Base-by-base conservation (phyloP, 2,113 vertebrate genomes). In the Barnardius zonarius region DNA sequence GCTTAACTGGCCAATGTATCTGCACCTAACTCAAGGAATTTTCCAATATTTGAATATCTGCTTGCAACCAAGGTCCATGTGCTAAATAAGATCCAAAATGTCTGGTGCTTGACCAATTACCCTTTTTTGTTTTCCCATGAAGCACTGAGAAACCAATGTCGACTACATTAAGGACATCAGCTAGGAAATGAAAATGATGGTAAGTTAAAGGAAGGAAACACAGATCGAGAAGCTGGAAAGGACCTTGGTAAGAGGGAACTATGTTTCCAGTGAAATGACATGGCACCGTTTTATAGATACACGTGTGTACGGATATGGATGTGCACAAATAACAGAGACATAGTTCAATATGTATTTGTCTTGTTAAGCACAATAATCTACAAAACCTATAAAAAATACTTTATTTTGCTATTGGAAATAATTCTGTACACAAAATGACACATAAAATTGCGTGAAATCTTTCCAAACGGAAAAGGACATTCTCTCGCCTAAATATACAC, bases 121-220 rank as follows among this genome's bases (percentile, higher is more conserved):
- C 27, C 51, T 15, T 61, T 39, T 22, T 31, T 31, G 6, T 33
- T 59, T 59, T 27, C 31, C 18, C 37, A 31, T 3, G n/a, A 88
- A 72, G n/a, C 24, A 33, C 1, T 0, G 44, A 84, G 13, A 85
- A n/a, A 18, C 23, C 19, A 15, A 1, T 10, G 16, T 9, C 1
- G 0, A 10, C 22, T 52, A 24, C 19, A 66, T 12, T 10, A 59
- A 67, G 41, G 22, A 62, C 27, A 63, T 23, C 28, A 72, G 33
- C 20, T 39, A 70, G 43, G 66, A 63, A 77, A 0, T 82, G 25
- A 75, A 81, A 89, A 64, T 41, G 19, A 64, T 28, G 49, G 80
- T 37, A 86, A 74, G 49, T n/a, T 70, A 62, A 59, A 61, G 33
- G 44, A 87, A 83, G 59, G 63, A 69, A 37, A 88, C 67, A 33